Conservation (phyloP, 2,888 invertebrate genomes). For the Rhingia campestris region DNA sequence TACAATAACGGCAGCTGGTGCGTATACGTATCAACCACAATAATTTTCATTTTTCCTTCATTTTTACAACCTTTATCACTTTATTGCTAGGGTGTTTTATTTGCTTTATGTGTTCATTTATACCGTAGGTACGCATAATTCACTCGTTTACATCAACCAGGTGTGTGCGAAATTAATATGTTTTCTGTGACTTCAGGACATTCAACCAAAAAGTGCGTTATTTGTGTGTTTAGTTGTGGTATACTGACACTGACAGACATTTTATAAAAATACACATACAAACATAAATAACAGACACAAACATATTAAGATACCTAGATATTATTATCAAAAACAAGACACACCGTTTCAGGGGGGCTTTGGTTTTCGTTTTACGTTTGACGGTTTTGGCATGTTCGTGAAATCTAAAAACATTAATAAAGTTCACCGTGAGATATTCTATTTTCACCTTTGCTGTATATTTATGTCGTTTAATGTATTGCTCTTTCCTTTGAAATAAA, state of each 20-base stretch:
- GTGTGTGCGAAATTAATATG: slow-evolving; percentile 52
- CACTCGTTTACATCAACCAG: slow-evolving; percentile 31
- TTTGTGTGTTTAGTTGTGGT: too few relatives aligned
- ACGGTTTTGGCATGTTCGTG: slow-evolving; percentile 41
- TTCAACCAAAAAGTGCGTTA: neutral
- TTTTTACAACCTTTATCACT: slow-evolving; percentile 16
- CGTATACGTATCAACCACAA: slow-evolving; percentile 28
- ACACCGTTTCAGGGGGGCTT: slow-evolving; percentile 50
- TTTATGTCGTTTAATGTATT: slow-evolving; percentile 70
- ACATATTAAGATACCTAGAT: slow-evolving; percentile 14
- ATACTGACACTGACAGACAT: neutral
- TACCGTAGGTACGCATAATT: slow-evolving; percentile 34
- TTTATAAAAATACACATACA: neutral
- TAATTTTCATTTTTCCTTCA: slow-evolving; percentile 7
- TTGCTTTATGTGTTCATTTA: slow-evolving; percentile 33
- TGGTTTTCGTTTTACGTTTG: slow-evolving; percentile 20
- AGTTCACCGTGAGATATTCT: slow-evolving; percentile 64
- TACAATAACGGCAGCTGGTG: slow-evolving; percentile 12
- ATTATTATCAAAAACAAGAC: slow-evolving; percentile 18
- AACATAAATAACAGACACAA: slow-evolving; percentile 3
- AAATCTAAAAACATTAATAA: slow-evolving; percentile 70
- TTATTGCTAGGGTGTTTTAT: slow-evolving; percentile 29
- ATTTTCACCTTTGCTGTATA: slow-evolving; percentile 65
- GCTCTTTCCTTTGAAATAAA: slow-evolving; percentile 65
- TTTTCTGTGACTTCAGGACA: slow-evolving; percentile 29